phyloP scores from a whole-genome alignment of 2,113 vertebrate species.

The Fulmarus glacialis region DNA sequence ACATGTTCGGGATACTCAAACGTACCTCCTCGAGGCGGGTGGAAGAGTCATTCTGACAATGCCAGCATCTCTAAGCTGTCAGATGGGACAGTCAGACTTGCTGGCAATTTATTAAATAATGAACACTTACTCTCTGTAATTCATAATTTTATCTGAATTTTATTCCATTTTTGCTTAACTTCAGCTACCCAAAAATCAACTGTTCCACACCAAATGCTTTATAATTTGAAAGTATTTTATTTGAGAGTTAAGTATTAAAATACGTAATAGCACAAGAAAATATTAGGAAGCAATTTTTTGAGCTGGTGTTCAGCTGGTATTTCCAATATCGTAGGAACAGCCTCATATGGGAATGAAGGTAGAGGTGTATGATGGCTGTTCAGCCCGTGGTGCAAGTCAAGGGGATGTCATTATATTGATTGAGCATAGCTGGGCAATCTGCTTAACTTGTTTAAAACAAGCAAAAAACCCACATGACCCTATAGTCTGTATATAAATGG shows the following conservation, averaged over 20 bases:
- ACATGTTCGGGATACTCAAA: neutral
- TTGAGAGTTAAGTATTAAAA: neutral
- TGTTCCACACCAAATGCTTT: neutral
- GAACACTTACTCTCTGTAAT: neutral
- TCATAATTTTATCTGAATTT: neutral
- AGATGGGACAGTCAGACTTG: neutral
- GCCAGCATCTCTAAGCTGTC: neutral
- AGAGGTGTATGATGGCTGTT: neutral
- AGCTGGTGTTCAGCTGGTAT: neutral
- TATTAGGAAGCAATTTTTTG: neutral
- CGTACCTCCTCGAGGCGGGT: neutral
- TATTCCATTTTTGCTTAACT: neutral
- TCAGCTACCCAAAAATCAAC: neutral
- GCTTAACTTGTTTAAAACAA: neutral
- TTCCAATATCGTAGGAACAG: neutral
- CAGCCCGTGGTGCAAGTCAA: too few species aligned
- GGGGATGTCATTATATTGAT: too few species aligned
- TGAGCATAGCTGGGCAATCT: neutral
- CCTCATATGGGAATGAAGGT: accelerated
- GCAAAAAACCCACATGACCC: neutral
- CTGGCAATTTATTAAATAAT: neutral
- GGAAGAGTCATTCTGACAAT: neutral
- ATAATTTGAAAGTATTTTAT: neutral
- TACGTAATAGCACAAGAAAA: neutral
- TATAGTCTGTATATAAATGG: accelerated